phyloP scores from a whole-genome alignment of 2,797 vertebrate genomes.

The Cryptoprocta ferox region DNA sequence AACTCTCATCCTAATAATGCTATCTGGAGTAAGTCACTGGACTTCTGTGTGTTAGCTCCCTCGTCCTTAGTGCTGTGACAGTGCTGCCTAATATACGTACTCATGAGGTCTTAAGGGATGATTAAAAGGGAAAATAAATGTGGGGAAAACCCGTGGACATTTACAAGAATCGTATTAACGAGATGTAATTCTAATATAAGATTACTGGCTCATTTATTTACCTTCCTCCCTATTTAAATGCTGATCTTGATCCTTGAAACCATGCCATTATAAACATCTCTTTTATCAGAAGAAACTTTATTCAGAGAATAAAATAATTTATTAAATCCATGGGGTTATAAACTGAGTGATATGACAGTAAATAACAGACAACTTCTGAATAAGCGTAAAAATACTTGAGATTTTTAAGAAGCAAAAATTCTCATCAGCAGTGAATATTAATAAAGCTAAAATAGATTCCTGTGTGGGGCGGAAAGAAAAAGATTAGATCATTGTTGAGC shows the following conservation, averaged over 20 bases:
- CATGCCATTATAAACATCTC: neutral
- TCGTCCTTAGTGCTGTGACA: neutral
- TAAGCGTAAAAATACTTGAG: neutral
- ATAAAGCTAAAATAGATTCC: slow-evolving; percentile 24
- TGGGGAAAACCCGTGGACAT: neutral
- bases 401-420: slow-evolving; percentile 36
- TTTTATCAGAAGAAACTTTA: neutral
- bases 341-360: neutral
- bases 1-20: neutral
- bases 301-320: neutral
- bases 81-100: neutral
- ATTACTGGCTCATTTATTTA: neutral
- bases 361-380: neutral
- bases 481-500: neutral
- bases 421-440: neutral
- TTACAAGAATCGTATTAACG: neutral
- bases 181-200: neutral
- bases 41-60: neutral
- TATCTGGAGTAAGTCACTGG: neutral
- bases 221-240: neutral
- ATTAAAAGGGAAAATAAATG: neutral
- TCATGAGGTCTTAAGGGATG: neutral
- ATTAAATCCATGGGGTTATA: neutral
- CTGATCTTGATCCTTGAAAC: neutral
- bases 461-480: neutral